Percentiles rank a stretch among this genome's conserved stretches.
Conservation (phyloP, 2,113 vertebrate species). For the Melanerpes formicivorus region DNA sequence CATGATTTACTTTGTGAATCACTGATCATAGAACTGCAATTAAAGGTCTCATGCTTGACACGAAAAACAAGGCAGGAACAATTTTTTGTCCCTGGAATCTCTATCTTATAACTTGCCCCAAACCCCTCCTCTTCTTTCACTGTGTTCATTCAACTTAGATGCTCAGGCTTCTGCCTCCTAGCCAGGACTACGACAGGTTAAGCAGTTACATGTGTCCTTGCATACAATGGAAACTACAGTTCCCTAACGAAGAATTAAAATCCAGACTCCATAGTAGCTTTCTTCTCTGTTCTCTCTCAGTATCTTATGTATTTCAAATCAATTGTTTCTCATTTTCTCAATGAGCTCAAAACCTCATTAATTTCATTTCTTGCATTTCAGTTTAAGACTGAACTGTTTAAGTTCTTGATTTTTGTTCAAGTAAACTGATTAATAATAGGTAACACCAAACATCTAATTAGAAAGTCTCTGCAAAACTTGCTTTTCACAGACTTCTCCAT, state of each 20-base stretch:
- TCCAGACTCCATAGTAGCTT: background rate
- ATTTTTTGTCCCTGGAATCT: background rate
- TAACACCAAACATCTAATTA: background rate
- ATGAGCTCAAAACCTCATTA: background rate
- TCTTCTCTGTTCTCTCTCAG: background rate
- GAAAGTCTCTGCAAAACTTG: background rate
- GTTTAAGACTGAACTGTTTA: background rate
- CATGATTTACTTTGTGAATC: background rate
- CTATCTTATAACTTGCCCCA: background rate
- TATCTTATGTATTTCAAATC: background rate
- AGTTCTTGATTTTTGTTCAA: background rate
- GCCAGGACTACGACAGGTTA: background rate
- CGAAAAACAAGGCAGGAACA: background rate
- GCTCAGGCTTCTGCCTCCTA: background rate
- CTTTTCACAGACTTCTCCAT: background rate
- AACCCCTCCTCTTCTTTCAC: background rate
- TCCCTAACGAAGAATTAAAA: background rate
- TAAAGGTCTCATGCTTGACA: background rate
- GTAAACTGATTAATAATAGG: background rate
- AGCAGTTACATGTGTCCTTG: background rate
- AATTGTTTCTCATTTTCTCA: background rate
- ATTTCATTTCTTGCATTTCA: background rate
- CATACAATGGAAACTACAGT: background rate
- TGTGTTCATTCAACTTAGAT: background rate
- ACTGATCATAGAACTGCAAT: background rate